phyloP scores from a whole-genome alignment of 1,140 invertebrate genomes.

The Magallana angulata region DNA sequence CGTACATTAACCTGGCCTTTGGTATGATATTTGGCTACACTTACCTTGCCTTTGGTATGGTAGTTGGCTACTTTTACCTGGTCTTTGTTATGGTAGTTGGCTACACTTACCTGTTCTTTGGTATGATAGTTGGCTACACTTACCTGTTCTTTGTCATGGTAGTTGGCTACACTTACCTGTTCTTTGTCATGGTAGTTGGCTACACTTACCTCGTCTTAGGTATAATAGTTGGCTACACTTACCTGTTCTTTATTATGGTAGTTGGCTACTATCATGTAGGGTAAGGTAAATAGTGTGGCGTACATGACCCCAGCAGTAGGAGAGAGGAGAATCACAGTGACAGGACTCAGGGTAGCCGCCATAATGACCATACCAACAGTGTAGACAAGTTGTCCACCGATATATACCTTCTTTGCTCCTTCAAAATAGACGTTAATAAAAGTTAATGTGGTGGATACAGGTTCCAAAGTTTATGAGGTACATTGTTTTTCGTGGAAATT shows the following conservation, averaged over 20 bases:
- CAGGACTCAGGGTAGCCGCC: conserved; percentile 87
- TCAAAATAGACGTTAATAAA: conserved; percentile 52
- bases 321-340: conserved; percentile 73
- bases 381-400: conserved; percentile 94
- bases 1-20: background rate
- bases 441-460: background rate
- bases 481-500: no score
- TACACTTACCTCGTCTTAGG: conserved; percentile 86
- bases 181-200: no score
- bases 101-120: no score
- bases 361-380: conserved; percentile 93
- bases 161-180: no score
- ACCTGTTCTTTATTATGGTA: conserved; percentile 94
- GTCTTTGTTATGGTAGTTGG: no score
- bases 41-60: no score
- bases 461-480: background rate
- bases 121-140: no score
- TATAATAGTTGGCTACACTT: conserved; percentile 87
- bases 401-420: conserved; percentile 92
- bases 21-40: background rate
- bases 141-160: no score
- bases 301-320: conserved; percentile 85
- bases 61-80: no score
- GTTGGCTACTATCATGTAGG: conserved; percentile 94
- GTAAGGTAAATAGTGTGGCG: conserved; percentile 97